phyloP scores from a whole-genome alignment of 2,113 vertebrate species.

The Oreochromis aureus region DNA sequence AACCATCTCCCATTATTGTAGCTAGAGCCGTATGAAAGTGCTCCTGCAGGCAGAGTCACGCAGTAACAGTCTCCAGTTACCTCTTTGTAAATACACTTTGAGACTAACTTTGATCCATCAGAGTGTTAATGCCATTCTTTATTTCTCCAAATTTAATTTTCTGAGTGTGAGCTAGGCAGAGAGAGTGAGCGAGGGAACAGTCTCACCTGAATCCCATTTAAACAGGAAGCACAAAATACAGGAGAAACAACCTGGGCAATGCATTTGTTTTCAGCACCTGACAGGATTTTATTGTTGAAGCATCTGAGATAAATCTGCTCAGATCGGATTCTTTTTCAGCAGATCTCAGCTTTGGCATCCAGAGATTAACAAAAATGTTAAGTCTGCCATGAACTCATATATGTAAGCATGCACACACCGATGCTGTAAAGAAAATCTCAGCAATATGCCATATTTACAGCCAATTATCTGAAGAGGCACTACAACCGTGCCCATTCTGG shows the following conservation, averaged over 20 bases:
- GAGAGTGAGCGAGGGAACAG: neutral
- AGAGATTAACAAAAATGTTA: slow-evolving; percentile 18
- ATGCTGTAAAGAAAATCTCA: neutral
- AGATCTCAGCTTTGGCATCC: neutral
- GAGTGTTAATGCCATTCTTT: slow-evolving; percentile 7
- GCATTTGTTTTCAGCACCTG: neutral
- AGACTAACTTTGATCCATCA: slow-evolving; percentile 35
- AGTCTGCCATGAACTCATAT: slow-evolving; percentile 23
- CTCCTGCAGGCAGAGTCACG: neutral
- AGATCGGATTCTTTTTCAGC: neutral
- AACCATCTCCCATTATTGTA: slow-evolving; percentile 32
- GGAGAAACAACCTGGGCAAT: neutral
- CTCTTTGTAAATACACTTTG: neutral
- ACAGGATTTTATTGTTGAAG: neutral
- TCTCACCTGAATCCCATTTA: neutral
- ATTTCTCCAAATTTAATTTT: slow-evolving; percentile 32
- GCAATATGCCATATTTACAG: slow-evolving; percentile 10
- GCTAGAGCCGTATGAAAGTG: neutral
- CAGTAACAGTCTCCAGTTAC: slow-evolving; percentile 8
- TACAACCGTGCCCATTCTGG: neutral
- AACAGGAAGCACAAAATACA: neutral
- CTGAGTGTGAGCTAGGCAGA: neutral
- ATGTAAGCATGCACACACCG: neutral
- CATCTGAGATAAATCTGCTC: neutral
- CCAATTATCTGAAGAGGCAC: slow-evolving; percentile 17